Conservation (phyloP, 2,797 vertebrate genomes). For the Clarias fuscus region DNA sequence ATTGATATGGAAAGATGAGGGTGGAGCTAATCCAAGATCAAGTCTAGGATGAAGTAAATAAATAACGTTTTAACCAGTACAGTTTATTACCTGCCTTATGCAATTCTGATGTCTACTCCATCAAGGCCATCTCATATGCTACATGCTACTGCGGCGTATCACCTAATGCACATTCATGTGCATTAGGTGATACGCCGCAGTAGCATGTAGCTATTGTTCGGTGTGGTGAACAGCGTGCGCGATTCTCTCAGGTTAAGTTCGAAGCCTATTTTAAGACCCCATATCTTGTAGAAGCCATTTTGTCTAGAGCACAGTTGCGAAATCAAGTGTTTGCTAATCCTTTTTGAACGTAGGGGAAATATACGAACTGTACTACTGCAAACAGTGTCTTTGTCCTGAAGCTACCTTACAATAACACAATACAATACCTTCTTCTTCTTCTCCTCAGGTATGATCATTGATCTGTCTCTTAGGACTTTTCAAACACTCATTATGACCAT, state of each 20-base stretch:
- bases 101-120: conserved; percentile 33
- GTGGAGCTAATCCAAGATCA: conserved; percentile 10
- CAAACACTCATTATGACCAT: neutral
- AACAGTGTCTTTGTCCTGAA: conserved; percentile 60
- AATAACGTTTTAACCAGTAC: conserved; percentile 2
- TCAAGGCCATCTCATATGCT: conserved; percentile 21
- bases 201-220: conserved; percentile 37
- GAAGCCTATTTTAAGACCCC: conserved; percentile 39
- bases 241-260: conserved; percentile 55
- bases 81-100: conserved; percentile 27
- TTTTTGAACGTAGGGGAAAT: conserved; percentile 47
- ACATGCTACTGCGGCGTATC: too few species aligned
- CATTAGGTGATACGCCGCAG: conserved; percentile 27
- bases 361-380: conserved; percentile 53
- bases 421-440: conserved; percentile 63
- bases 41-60: neutral
- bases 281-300: conserved; percentile 49
- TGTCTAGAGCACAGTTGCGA: conserved; percentile 50
- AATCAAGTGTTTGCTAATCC: conserved; percentile 46
- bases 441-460: conserved; percentile 78
- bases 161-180: too few species aligned
- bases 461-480: conserved; percentile 9
- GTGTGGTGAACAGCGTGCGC: conserved; percentile 31
- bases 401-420: conserved; percentile 50
- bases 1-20: neutral